Percentiles rank a stretch among this genome's conserved stretches.
phyloP scores from a whole-genome alignment of 1,140 invertebrate genomes.

The Drosophila persimilis region DNA sequence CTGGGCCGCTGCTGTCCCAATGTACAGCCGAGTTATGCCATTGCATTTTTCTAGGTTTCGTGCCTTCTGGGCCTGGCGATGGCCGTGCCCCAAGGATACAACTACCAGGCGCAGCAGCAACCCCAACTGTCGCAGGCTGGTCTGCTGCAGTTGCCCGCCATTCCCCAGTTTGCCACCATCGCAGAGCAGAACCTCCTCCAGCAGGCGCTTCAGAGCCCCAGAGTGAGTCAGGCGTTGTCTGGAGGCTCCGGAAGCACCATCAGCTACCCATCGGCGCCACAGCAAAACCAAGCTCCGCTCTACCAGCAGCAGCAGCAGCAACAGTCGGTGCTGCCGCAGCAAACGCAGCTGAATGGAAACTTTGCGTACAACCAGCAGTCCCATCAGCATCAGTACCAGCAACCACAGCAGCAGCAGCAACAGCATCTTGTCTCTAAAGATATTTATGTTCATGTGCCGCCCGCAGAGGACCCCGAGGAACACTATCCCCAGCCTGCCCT shows the following conservation, averaged over 20 bases:
- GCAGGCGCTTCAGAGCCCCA: conserved; percentile 56
- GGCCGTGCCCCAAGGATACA: conserved; percentile 75
- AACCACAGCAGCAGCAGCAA: conserved; percentile 11
- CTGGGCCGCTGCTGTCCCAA: too few species aligned
- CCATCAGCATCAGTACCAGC: conserved; percentile 26
- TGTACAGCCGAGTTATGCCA: conserved; percentile 1
- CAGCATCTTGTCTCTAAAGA: conserved; percentile 70
- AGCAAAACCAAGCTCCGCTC: conserved; percentile 27
- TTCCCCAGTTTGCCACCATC: conserved; percentile 33
- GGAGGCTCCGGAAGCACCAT: neutral
- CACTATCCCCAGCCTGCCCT: conserved; percentile 42
- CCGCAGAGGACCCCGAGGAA: conserved; percentile 62
- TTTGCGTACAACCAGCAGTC: conserved; percentile 35
- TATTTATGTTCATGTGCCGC: conserved; percentile 81
- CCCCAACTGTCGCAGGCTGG: neutral
- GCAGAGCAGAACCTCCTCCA: conserved; percentile 59
- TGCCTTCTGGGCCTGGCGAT: conserved; percentile 61
- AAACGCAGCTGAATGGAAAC: conserved; percentile 26
- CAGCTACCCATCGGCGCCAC: neutral
- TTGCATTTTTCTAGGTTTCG: conserved; percentile 48
- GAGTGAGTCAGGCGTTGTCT: conserved; percentile 45
- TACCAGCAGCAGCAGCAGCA: conserved; percentile 34
- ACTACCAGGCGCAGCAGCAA: conserved; percentile 58
- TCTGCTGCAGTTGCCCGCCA: conserved; percentile 41
- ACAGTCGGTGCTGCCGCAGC: too few species aligned